A percentile compares a stretch with the other conserved stretches of the same genome.
These are phyloP conservation scores for Furcula furcula DNA, from an alignment of 2,888 invertebrate species.

Conservation along the genomic window DNA sequence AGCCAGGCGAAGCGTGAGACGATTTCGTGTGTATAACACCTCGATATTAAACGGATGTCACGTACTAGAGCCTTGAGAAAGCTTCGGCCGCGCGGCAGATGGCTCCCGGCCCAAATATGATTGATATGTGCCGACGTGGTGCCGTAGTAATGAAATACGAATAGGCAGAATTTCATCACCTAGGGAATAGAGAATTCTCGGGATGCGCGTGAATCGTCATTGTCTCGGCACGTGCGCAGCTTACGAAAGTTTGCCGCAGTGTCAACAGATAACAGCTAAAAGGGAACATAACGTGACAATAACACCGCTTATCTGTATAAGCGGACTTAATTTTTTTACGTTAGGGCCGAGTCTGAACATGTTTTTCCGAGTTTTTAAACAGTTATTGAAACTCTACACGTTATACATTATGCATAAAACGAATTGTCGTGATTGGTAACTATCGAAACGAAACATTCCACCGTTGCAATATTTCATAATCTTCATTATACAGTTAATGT, in stretches of 20 bases:
- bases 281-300: conserved; percentile 39
- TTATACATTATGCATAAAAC: conserved; percentile 2
- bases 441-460: conserved; percentile 17
- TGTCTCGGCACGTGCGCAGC: conserved; percentile 25
- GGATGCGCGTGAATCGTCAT: conserved; percentile 1
- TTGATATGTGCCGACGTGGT: conserved; percentile 28
- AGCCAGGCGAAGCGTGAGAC: conserved; percentile 42
- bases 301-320: conserved; percentile 28
- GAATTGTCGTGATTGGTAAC: conserved; percentile 8
- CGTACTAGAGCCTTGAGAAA: conserved; percentile 48
- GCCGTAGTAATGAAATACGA: conserved; percentile 21
- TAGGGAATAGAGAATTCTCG: conserved; percentile 4
- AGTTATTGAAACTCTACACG: neutral
- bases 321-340: conserved; percentile 24
- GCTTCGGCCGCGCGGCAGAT: conserved; percentile 42
- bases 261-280: conserved; percentile 51
- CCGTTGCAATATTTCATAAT: conserved; percentile 22
- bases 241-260: conserved; percentile 36
- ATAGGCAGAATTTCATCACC: conserved; percentile 12
- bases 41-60: conserved; percentile 57
- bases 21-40: conserved; percentile 44
- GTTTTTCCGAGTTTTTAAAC: conserved; percentile 10
- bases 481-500: conserved; percentile 22
- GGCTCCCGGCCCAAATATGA: conserved; percentile 41
- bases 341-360: conserved; percentile 6